phyloP scores from a whole-genome alignment of 2,797 vertebrate genomes.

The Hydrocynus forskahlii region DNA sequence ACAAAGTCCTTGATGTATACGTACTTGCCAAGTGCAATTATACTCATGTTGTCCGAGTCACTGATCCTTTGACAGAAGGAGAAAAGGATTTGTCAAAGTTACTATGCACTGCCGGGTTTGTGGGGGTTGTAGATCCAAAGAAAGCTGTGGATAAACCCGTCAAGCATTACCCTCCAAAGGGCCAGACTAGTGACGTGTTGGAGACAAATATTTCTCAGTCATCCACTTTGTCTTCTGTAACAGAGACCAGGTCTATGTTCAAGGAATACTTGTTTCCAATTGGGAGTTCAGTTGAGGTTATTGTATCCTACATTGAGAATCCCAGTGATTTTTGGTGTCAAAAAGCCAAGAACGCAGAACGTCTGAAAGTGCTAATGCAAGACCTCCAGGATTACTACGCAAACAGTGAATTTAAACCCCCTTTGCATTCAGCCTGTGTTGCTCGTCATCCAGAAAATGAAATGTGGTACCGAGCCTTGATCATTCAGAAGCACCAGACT shows the following conservation, averaged over 20 bases:
- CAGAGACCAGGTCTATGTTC: conserved; percentile 62
- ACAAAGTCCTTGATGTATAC: conserved; percentile 79
- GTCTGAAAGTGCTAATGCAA: conserved; percentile 82
- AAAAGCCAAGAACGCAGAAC: conserved; percentile 68
- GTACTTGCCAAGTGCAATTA: conserved; percentile 72
- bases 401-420: conserved; percentile 67
- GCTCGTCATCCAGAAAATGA: conserved; percentile 80
- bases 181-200: background rate
- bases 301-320: conserved; percentile 82
- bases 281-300: conserved; percentile 86
- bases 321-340: conserved; percentile 96
- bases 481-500: conserved; percentile 70
- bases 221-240: conserved; percentile 25
- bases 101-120: conserved; percentile 76
- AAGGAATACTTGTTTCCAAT: conserved; percentile 83
- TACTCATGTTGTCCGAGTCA: conserved; percentile 80
- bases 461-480: conserved; percentile 90
- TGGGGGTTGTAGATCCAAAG: conserved; percentile 66
- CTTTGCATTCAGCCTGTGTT: conserved; percentile 79
- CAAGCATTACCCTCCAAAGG: conserved; percentile 11
- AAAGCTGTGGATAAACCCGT: conserved; percentile 35
- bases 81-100: conserved; percentile 81
- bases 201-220: conserved; percentile 32
- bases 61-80: conserved; percentile 74
- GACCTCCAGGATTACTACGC: conserved; percentile 85